Evolutionary conservation across 2,113 vertebrate species (phyloP).

Genomic region (Festucalex cinctus): DNA sequence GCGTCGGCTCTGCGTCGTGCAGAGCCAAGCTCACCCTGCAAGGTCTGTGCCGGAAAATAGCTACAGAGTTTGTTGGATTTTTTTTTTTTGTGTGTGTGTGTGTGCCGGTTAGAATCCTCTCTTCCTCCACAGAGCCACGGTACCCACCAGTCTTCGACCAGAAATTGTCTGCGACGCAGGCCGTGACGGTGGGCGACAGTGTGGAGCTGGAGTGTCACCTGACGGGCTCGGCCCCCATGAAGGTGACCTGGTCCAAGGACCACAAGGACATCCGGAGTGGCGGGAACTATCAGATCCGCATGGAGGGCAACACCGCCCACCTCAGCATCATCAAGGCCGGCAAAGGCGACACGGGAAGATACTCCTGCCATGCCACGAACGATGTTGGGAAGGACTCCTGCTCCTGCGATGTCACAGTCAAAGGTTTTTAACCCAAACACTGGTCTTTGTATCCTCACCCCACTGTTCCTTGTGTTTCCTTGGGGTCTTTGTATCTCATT

Average conservation of each 20-base stretch:
- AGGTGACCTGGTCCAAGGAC: conserved; percentile 96
- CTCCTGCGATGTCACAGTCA: conserved; percentile 84
- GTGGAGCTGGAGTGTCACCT: conserved; percentile 90
- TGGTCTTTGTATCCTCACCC: background rate
- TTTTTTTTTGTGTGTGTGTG: too few relatives aligned
- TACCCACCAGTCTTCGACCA: conserved; percentile 89
- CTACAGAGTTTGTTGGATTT: too few relatives aligned
- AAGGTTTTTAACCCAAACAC: conserved; percentile 75
- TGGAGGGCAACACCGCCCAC: conserved; percentile 81
- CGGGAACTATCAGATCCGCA: conserved; percentile 91
- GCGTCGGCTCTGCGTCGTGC: conserved; percentile 89
- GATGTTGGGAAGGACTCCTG: conserved; percentile 88
- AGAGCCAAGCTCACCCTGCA: conserved; percentile 89
- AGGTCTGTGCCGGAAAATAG: conserved; percentile 74
- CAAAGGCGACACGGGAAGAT: conserved; percentile 85
- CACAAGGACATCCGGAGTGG: conserved; percentile 92
- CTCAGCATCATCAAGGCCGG: conserved; percentile 87
- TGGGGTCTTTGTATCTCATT: too few relatives aligned
- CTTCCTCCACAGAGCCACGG: conserved; percentile 81
- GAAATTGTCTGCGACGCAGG: conserved; percentile 78
- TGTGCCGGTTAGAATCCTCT: too few relatives aligned
- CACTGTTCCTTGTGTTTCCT: background rate
- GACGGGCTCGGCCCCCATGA: conserved; percentile 88
- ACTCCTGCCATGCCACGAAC: conserved; percentile 89
- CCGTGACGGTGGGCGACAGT: conserved; percentile 83